Evolutionary conservation across 2,113 vertebrate species (phyloP).

Genomic region (Brachyhypopomus occidentalis): DNA sequence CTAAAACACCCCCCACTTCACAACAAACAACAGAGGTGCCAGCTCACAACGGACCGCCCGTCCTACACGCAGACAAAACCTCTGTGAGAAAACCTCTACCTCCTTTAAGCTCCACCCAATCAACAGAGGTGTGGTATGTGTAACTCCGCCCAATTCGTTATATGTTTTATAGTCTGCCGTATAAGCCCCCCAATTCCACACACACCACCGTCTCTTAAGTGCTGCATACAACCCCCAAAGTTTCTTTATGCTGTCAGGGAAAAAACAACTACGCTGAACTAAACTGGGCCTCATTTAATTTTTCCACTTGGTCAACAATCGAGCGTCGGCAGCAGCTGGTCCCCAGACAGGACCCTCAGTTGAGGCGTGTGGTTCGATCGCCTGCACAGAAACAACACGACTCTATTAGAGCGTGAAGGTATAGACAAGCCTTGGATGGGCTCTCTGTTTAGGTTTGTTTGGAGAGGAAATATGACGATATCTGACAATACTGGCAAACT

Average conservation of each 20-base stretch:
- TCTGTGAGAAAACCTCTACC: too few species aligned
- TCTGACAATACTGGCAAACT: slow-evolving; percentile 9
- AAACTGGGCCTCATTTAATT: slow-evolving; percentile 65
- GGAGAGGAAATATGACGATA: not conserved
- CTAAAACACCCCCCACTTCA: not conserved
- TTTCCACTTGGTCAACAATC: slow-evolving; percentile 64
- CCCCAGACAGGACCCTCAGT: slow-evolving; percentile 54
- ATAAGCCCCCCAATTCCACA: not conserved
- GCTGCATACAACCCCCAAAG: slow-evolving; percentile 31
- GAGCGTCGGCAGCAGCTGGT: slow-evolving; percentile 35
- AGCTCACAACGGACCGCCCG: not conserved
- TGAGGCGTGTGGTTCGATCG: not conserved
- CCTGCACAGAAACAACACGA: not conserved
- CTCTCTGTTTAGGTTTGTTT: too few species aligned
- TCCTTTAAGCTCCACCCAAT: too few species aligned
- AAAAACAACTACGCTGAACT: slow-evolving; percentile 25
- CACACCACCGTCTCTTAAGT: slow-evolving; percentile 42
- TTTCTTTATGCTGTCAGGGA: slow-evolving; percentile 38
- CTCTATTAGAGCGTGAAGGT: slow-evolving; percentile 1
- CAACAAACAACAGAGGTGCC: not conserved
- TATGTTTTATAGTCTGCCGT: too few species aligned
- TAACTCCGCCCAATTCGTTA: not conserved
- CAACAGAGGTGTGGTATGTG: too few species aligned
- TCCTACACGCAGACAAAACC: not conserved
- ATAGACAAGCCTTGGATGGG: not conserved